Conservation (phyloP, 2,113 vertebrate species). For the Micronycteris hirsuta region DNA sequence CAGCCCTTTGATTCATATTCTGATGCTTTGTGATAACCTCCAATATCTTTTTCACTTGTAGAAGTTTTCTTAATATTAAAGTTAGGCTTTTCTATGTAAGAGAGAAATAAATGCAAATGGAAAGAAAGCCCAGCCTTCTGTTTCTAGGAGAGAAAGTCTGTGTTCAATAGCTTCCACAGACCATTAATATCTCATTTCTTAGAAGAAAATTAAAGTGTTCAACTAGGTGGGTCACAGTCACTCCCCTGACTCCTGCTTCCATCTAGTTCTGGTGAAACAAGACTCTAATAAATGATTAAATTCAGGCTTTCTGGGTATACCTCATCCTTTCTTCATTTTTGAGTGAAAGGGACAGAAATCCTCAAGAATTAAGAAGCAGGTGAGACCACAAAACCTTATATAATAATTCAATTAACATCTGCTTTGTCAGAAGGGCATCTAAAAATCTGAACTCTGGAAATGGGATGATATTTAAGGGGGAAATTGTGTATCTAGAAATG, state of each 20-base stretch:
- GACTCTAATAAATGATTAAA: not conserved
- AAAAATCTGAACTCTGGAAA: not conserved
- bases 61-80: not conserved
- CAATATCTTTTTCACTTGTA: not conserved
- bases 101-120: not conserved
- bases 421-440: not conserved
- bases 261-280: not conserved
- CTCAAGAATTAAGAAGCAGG: not conserved
- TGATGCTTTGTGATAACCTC: not conserved
- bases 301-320: not conserved
- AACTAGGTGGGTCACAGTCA: not conserved
- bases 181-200: conserved; percentile 47
- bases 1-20: not conserved
- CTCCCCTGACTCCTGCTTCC: not conserved
- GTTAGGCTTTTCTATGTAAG: not conserved
- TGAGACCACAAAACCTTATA: not conserved
- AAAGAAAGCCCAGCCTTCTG: not conserved
- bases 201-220: conserved; percentile 37
- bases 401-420: not conserved
- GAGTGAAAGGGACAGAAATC: conserved; percentile 3
- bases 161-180: conserved; percentile 14
- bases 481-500: not conserved
- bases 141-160: not conserved
- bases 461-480: not conserved
- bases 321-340: not conserved